Evolutionary conservation across 2,888 invertebrate species (phyloP).

Genomic region (Diplazon laetatorius): DNA sequence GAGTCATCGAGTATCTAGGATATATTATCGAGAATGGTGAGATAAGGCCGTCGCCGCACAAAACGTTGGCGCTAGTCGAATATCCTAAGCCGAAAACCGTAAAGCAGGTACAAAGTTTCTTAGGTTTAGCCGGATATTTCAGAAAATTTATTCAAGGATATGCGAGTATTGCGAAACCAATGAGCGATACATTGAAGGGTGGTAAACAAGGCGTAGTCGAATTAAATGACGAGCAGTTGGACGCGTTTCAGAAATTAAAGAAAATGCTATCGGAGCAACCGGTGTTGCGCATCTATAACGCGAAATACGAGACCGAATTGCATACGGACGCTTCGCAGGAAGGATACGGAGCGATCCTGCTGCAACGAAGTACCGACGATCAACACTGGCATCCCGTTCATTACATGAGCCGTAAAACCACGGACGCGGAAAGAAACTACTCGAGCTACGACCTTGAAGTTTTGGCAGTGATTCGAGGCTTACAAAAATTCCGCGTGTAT

Average conservation of each 20-base stretch:
- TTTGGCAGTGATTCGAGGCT: constrained; percentile 68
- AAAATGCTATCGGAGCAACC: constrained; percentile 40
- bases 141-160: constrained; percentile 63
- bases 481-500: constrained; percentile 67
- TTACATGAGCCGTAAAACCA: constrained; percentile 70
- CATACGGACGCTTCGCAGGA: constrained; percentile 63
- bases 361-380: constrained; percentile 67
- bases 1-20: constrained; percentile 55
- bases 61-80: constrained; percentile 57
- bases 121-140: constrained; percentile 64
- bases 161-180: constrained; percentile 67
- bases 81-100: constrained; percentile 58
- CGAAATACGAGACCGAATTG: constrained; percentile 54
- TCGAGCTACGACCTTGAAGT: constrained; percentile 69
- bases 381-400: constrained; percentile 67
- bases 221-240: constrained; percentile 42
- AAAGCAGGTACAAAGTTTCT: constrained; percentile 59
- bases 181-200: constrained; percentile 68
- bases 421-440: constrained; percentile 68
- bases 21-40: constrained; percentile 55
- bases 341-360: constrained; percentile 70
- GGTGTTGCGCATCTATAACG: constrained; percentile 56
- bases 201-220: constrained; percentile 50
- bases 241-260: constrained; percentile 55
- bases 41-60: constrained; percentile 51